phyloP scores from a whole-genome alignment of 1,140 invertebrate species.

The Chymomyza costata region DNA sequence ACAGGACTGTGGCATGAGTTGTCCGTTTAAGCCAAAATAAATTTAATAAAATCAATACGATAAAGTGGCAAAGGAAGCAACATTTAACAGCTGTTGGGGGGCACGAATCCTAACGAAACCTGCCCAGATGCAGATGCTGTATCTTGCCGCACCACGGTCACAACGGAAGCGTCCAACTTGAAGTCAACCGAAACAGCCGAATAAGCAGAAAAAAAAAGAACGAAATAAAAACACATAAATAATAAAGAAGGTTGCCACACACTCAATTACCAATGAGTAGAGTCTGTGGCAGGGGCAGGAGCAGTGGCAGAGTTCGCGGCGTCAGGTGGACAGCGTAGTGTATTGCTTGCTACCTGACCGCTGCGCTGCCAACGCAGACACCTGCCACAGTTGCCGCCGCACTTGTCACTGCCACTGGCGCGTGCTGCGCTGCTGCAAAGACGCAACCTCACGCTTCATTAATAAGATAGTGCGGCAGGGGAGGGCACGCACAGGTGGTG shows the following conservation, averaged over 20 bases:
- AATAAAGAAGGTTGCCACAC: conserved; percentile 37
- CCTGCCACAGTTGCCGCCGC: conserved; percentile 3
- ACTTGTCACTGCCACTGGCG: no score
- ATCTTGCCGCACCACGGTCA: conserved; percentile 2
- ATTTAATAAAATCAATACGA: conserved; percentile 17
- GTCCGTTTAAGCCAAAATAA: conserved; percentile 6
- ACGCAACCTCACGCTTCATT: conserved; percentile 16
- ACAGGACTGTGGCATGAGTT: no score
- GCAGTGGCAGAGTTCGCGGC: conserved; percentile 1
- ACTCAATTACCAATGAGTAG: conserved; percentile 29
- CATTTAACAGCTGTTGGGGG: conserved; percentile 17
- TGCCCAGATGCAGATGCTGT: conserved; percentile 6
- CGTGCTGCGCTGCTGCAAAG: conserved; percentile 8
- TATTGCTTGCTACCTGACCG: conserved; percentile 9
- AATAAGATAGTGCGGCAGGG: conserved; percentile 8
- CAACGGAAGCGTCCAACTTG: conserved; percentile 5
- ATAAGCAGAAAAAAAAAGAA: conserved; percentile 16
- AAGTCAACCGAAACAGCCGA: conserved; percentile 6
- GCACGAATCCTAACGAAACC: no score
- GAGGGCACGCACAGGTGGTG: conserved; percentile 4
- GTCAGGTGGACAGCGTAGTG: not conserved
- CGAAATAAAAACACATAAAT: conserved; percentile 32
- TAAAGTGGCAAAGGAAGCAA: not conserved
- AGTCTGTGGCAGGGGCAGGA: conserved; percentile 5
- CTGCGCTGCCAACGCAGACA: conserved; percentile 3